Percentiles rank a stretch among this genome's conserved stretches.
phyloP scores from a whole-genome alignment of 2,797 vertebrate species.

The Eleutherodactylus coqui region DNA sequence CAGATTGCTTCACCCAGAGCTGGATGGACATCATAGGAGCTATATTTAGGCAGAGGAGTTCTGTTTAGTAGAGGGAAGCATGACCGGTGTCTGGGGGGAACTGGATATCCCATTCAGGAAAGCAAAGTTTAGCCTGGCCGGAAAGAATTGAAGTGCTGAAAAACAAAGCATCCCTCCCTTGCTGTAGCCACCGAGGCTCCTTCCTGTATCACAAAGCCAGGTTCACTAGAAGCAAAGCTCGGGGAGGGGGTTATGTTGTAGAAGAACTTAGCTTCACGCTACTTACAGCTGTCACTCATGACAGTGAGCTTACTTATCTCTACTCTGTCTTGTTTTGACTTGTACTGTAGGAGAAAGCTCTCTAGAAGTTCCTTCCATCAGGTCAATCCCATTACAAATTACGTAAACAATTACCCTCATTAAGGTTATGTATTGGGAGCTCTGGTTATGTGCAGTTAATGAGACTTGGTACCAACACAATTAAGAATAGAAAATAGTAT shows the following conservation, averaged over 20 bases:
- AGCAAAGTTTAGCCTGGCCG: conserved; percentile 66
- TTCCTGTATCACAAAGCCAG: conserved; percentile 65
- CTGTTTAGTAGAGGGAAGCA: conserved; percentile 47
- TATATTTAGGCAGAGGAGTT: conserved; percentile 66
- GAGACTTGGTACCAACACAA: background rate
- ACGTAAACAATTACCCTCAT: background rate
- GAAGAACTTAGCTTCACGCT: conserved; percentile 13
- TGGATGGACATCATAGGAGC: conserved; percentile 46
- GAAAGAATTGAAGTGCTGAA: conserved; percentile 71
- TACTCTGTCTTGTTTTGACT: conserved; percentile 38
- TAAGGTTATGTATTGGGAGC: background rate
- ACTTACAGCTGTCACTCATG: background rate
- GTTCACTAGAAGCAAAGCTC: conserved; percentile 60
- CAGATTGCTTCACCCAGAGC: conserved; percentile 56
- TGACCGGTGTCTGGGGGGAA: conserved; percentile 52
- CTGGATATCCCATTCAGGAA: conserved; percentile 67
- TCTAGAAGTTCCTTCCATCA: background rate
- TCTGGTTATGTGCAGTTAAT: background rate
- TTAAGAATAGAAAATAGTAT: background rate
- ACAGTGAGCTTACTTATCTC: conserved; percentile 6
- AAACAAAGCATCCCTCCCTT: conserved; percentile 65
- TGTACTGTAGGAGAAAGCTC: conserved; percentile 24
- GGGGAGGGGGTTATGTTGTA: conserved; percentile 38
- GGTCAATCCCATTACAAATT: conserved; percentile 21
- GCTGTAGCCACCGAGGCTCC: conserved; percentile 70